Evolutionary conservation across 2,797 vertebrate genomes (phyloP).

Genomic region (Arvicola amphibius): DNA sequence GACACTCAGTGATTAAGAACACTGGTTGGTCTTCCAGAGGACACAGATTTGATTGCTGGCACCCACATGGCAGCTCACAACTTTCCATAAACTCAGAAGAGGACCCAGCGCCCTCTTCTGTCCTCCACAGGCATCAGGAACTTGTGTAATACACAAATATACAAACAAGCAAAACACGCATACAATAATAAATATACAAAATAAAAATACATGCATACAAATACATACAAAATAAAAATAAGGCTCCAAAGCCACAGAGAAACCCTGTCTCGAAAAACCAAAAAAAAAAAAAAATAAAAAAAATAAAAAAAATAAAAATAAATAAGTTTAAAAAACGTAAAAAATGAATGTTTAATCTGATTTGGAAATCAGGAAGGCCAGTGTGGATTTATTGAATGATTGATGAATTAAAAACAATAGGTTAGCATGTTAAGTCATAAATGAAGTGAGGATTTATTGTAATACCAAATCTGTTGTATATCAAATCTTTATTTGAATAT

Average conservation of each 20-base stretch:
- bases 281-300: too few relatives aligned
- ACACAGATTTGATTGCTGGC: neutral
- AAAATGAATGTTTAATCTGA: constrained; percentile 19
- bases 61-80: neutral
- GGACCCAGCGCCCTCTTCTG: neutral
- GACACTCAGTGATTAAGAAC: neutral
- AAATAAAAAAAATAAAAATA: too few relatives aligned
- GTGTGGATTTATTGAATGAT: neutral
- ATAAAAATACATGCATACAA: neutral
- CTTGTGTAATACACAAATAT: neutral
- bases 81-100: neutral
- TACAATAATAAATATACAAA: too few relatives aligned
- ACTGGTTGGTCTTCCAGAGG: neutral
- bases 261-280: too few relatives aligned
- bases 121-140: too few relatives aligned
- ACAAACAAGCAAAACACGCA: neutral
- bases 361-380: neutral
- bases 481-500: neutral
- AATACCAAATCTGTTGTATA: neutral
- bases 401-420: constrained; percentile 31
- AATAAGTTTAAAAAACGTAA: neutral
- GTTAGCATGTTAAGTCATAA: neutral
- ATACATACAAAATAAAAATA: neutral
- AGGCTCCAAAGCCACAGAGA: too few relatives aligned
- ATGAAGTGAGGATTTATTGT: neutral